Evolutionary conservation across 37 sponge, comb jelly and placozoan genomes (phyloP).

Genomic region (Aplysina aerophoba): DNA sequence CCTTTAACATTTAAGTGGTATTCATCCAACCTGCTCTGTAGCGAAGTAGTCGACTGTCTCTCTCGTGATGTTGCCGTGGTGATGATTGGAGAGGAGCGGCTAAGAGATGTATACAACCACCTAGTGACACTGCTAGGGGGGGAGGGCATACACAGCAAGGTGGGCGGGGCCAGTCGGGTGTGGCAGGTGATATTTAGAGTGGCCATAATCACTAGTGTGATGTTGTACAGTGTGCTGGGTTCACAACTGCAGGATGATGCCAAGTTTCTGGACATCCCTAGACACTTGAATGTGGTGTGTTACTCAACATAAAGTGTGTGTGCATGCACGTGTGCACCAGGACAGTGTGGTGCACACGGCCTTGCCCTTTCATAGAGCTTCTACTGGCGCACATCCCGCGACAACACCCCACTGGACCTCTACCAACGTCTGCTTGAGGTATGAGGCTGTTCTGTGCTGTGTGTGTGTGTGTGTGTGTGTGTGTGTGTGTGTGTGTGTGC

Average conservation of each 20-base stretch:
- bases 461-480: neutral
- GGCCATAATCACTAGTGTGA: neutral
- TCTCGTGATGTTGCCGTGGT: neutral
- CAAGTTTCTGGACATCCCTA: neutral
- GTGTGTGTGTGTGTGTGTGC: neutral
- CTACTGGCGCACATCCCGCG: no score
- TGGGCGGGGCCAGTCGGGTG: neutral
- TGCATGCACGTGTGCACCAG: neutral
- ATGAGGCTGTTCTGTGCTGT: neutral
- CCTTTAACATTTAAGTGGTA: no score
- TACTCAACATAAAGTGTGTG: neutral
- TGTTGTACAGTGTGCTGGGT: neutral
- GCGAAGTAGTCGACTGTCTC: neutral
- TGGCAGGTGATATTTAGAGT: neutral
- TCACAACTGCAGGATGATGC: neutral
- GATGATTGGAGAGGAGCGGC: neutral
- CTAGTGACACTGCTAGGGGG: neutral
- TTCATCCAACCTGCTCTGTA: neutral
- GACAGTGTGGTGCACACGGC: neutral
- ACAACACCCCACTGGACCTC: no score
- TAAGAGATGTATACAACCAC: neutral
- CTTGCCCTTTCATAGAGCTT: no score
- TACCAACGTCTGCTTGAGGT: no score
- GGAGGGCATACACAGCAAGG: no score
- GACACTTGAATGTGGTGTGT: slow-evolving; percentile 1